Evolutionary conservation across 2,888 invertebrate genomes (phyloP).

Genomic region (Amitus sp.): DNA sequence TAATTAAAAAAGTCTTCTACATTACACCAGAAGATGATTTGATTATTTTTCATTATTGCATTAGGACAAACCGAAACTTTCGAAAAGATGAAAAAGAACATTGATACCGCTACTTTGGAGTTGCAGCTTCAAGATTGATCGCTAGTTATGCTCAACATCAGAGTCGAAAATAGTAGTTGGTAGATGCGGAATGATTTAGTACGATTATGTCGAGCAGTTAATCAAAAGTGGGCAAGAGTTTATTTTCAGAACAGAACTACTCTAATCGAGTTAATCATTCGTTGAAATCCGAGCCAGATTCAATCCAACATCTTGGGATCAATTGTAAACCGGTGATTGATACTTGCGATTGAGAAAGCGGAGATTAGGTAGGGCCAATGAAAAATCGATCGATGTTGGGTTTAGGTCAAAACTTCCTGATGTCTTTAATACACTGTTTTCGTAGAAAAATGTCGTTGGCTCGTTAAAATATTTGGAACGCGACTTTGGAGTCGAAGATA

Average conservation of each 20-base stretch:
- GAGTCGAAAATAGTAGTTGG: background rate
- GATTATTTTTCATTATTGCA: no score
- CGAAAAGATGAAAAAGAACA: no score
- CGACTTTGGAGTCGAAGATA: constrained; percentile 29
- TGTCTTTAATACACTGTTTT: constrained; percentile 7
- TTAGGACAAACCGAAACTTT: no score
- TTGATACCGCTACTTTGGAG: no score
- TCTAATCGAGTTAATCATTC: background rate
- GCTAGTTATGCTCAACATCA: background rate
- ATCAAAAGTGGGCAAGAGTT: background rate
- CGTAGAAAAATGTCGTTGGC: constrained; percentile 3
- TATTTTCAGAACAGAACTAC: background rate
- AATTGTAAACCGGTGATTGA: background rate
- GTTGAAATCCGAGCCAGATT: background rate
- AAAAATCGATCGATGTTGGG: no score
- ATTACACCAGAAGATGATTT: no score
- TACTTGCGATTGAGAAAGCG: background rate
- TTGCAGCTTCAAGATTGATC: no score
- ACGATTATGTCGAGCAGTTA: background rate
- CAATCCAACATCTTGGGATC: background rate
- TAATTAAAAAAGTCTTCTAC: no score
- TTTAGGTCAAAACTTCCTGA: no score
- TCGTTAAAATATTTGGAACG: constrained; percentile 28
- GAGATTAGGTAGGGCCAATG: no score
- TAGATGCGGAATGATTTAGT: constrained; percentile 4